A percentile compares a stretch with the other conserved stretches of the same genome.
Evolutionary conservation across 1,140 invertebrate species (phyloP).

Genomic region (Temnothorax nylanderi): DNA sequence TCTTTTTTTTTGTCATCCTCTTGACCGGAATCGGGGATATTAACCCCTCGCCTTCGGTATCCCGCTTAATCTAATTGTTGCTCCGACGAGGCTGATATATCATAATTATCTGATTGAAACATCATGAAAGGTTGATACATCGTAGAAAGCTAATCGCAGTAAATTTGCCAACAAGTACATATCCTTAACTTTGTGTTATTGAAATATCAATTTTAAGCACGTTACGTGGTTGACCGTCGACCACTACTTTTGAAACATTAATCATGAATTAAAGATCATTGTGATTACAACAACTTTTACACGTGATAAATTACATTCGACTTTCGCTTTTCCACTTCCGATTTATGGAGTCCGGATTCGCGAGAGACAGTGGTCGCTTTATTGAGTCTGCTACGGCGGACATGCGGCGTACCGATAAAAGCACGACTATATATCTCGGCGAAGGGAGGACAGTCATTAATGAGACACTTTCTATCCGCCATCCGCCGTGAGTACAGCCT

Average conservation of each 20-base stretch:
- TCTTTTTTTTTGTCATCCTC: not conserved
- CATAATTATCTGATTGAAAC: not conserved
- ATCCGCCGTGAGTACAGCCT: conserved; percentile 15
- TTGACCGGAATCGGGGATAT: conserved; percentile 3
- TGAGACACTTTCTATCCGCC: conserved; percentile 52
- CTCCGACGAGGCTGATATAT: not conserved
- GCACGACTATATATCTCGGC: conserved; percentile 7
- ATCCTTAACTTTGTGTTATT: not conserved
- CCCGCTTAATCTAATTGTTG: conserved; percentile 14
- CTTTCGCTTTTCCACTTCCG: conserved; percentile 17
- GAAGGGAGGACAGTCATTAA: conserved; percentile 52
- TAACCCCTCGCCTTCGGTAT: not conserved
- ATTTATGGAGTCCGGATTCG: not conserved
- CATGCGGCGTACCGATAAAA: conserved; percentile 28
- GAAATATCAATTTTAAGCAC: not conserved
- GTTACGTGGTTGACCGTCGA: not conserved
- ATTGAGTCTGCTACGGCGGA: conserved; percentile 15
- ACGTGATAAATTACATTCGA: not conserved
- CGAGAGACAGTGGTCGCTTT: conserved; percentile 37
- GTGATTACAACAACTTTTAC: not conserved
- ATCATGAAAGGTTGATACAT: not conserved
- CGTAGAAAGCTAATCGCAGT: not conserved
- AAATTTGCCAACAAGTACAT: not conserved
- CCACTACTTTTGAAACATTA: not conserved
- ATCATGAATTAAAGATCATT: not conserved